Conservation (phyloP, 2,888 invertebrate species). For the Iphiclides podalirius region DNA sequence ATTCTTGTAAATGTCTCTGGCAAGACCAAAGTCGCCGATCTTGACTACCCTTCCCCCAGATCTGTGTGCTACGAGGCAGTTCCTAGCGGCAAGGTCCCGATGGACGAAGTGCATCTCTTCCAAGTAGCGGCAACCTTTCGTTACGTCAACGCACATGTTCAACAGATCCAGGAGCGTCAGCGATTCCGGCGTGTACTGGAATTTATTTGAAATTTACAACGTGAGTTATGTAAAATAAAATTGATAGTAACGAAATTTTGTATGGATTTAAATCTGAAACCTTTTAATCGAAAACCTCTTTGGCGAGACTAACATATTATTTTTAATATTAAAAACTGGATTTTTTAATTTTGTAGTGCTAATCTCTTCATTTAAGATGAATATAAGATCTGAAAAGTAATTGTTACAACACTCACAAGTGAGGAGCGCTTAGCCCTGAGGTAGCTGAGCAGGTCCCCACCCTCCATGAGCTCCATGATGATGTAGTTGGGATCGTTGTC, state of each 20-base stretch:
- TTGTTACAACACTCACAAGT: constrained; percentile 64
- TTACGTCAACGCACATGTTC: constrained; percentile 96
- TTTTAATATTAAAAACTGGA: no score
- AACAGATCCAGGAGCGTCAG: constrained; percentile 91
- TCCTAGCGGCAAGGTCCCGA: constrained; percentile 96
- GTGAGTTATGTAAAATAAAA: no score
- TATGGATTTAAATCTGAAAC: no score
- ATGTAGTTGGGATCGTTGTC: constrained; percentile 96
- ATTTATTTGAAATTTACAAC: constrained; percentile 4
- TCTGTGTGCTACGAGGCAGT: constrained; percentile 93
- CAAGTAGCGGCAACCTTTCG: constrained; percentile 95
- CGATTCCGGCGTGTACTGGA: constrained; percentile 82
- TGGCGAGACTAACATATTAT: no score
- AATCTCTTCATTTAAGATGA: no score
- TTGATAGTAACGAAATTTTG: no score
- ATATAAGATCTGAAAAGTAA: neutral
- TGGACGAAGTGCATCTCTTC: constrained; percentile 99
- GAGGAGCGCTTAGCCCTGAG: constrained; percentile 89
- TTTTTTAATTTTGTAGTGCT: no score
- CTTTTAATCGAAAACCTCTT: no score
- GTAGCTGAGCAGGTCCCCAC: constrained; percentile 95
- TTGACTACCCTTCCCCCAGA: constrained; percentile 90
- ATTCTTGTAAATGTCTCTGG: constrained; percentile 97
- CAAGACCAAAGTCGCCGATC: constrained; percentile 98
- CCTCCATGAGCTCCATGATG: constrained; percentile 98